A percentile compares a stretch with the other conserved stretches of the same genome.
phyloP scores from a whole-genome alignment of 2,113 vertebrate genomes.

The Otis tarda region DNA sequence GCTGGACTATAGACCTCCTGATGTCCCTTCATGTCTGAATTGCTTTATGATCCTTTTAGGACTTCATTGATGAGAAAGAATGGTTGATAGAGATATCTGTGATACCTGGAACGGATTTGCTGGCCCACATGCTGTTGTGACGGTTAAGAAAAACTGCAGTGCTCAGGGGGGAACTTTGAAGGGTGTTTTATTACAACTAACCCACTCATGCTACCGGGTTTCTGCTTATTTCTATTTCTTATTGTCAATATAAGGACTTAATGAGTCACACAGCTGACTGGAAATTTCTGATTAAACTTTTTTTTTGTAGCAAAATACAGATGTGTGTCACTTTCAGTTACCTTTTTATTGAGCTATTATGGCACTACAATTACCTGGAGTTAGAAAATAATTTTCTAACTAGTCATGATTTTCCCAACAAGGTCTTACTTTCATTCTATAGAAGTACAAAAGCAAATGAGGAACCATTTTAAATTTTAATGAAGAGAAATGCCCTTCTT shows the following conservation, averaged over 20 bases:
- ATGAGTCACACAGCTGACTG: background rate
- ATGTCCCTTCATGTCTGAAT: background rate
- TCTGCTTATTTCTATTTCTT: background rate
- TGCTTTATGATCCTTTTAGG: background rate
- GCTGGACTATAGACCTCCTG: background rate
- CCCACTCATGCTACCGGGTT: background rate
- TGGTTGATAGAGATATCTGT: background rate
- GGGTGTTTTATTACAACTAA: background rate
- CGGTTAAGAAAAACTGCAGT: background rate
- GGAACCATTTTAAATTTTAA: slow-evolving; percentile 23
- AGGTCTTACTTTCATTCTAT: slow-evolving; percentile 17
- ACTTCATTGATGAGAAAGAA: background rate
- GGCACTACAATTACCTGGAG: background rate
- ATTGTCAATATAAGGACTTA: background rate
- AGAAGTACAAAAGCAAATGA: slow-evolving; percentile 11
- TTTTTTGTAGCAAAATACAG: background rate
- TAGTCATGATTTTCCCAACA: slow-evolving; percentile 20
- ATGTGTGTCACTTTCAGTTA: background rate
- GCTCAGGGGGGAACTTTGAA: background rate
- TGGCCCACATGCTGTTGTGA: background rate
- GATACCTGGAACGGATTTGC: background rate
- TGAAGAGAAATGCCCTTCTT: slow-evolving; percentile 11
- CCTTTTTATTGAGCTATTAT: slow-evolving; percentile 6
- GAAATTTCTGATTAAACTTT: background rate
- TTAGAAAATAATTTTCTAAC: slow-evolving; percentile 19